Evolutionary conservation across 1,140 invertebrate species (phyloP).

Genomic region (Polyergus mexicanus): DNA sequence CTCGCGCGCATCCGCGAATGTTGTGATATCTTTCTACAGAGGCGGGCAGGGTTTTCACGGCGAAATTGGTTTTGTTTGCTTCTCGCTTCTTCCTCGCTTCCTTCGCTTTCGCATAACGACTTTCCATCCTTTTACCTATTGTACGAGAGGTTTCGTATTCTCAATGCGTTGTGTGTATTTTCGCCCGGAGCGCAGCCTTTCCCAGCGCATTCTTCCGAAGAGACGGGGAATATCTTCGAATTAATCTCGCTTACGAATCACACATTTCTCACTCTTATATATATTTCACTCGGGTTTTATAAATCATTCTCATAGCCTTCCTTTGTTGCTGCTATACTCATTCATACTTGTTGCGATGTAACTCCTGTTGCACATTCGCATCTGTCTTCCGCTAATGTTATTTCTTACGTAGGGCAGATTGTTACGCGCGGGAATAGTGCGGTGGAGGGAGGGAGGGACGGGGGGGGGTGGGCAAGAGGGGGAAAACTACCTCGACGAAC

Average conservation of each 20-base stretch:
- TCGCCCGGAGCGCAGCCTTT: neutral
- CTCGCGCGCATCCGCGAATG: neutral
- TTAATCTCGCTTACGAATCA: constrained; percentile 36
- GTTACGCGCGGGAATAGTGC: constrained; percentile 1
- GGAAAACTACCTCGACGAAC: constrained; percentile 3
- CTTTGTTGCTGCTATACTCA: neutral
- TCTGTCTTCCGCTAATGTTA: constrained; percentile 4
- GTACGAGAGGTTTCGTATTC: neutral
- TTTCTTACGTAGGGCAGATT: neutral
- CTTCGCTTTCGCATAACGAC: neutral
- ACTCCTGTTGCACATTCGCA: constrained; percentile 36
- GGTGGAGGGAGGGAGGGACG: neutral
- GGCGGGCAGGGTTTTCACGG: neutral
- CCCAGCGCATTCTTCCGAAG: neutral
- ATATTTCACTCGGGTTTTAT: constrained; percentile 1
- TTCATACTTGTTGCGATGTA: constrained; percentile 44
- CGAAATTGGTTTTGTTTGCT: neutral
- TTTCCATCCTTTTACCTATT: neutral
- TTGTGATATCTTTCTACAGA: too few species aligned
- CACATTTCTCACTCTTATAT: constrained; percentile 26
- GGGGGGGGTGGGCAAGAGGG: too few species aligned
- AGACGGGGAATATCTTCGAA: neutral
- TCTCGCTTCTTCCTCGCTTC: neutral
- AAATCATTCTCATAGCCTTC: neutral
- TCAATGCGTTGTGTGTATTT: constrained; percentile 6